Conservation (phyloP, 1,140 invertebrate genomes). For the Apis florea region DNA sequence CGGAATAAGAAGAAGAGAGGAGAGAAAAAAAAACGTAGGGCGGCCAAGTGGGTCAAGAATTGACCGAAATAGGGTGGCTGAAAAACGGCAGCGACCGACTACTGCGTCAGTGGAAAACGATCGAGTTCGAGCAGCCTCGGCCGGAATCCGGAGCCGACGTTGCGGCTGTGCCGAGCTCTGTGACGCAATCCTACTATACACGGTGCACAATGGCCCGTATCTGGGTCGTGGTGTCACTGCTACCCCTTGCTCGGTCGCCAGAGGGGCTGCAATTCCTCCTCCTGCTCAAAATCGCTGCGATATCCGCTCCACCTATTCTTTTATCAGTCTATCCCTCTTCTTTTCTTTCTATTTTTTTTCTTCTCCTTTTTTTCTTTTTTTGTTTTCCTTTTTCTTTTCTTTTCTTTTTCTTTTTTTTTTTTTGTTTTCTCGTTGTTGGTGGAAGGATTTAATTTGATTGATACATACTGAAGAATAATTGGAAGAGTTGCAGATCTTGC, state of each 20-base stretch:
- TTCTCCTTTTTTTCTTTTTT: not conserved
- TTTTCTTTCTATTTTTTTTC: no score
- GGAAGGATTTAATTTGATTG: no score
- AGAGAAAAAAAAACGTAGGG: not conserved
- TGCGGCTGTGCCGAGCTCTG: constrained; percentile 37
- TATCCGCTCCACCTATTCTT: constrained; percentile 32
- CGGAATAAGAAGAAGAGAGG: not conserved
- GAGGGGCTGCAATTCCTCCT: constrained; percentile 51
- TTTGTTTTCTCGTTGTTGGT: no score
- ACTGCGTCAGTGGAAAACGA: constrained; percentile 47
- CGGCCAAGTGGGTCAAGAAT: constrained; percentile 27
- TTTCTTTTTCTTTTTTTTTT: no score
- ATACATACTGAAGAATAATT: no score
- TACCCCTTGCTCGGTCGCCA: constrained; percentile 62
- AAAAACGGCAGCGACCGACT: constrained; percentile 31
- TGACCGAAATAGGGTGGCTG: constrained; percentile 22
- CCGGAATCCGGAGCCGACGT: constrained; percentile 37
- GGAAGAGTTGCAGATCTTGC: no score
- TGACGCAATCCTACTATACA: constrained; percentile 53
- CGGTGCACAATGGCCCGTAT: constrained; percentile 72
- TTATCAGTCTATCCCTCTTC: no score
- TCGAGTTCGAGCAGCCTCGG: constrained; percentile 37
- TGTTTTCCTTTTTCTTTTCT: no score
- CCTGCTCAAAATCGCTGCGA: constrained; percentile 45
- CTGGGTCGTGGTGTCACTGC: constrained; percentile 74